These are phyloP conservation scores for Polypterus bichir DNA, from an alignment of 2,113 vertebrate species.

Conservation along the genomic window DNA sequence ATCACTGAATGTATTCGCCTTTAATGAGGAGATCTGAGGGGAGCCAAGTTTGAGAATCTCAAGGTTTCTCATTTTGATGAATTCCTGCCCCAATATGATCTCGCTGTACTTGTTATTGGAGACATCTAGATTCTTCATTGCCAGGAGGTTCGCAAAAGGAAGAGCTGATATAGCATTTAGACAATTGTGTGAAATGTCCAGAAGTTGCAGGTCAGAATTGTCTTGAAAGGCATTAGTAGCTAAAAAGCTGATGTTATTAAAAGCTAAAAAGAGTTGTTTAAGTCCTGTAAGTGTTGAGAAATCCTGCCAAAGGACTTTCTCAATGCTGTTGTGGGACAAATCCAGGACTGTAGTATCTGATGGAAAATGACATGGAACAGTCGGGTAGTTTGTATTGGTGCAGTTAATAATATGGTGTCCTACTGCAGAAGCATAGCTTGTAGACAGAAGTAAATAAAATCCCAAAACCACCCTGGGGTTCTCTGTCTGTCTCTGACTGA, in stretches of 20 bases:
- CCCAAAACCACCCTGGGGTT: too few species aligned
- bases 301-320: not conserved
- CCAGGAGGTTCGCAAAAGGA: conserved; percentile 4
- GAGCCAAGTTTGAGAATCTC: conserved; percentile 6
- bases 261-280: not conserved
- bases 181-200: conserved; percentile 10
- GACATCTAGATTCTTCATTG: conserved; percentile 9
- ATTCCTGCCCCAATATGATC: conserved; percentile 1
- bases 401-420: not conserved
- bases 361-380: not conserved
- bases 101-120: conserved; percentile 5
- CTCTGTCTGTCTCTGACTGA: too few species aligned
- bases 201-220: conserved; percentile 1
- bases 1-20: not conserved
- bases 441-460: too few species aligned
- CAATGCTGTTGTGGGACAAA: conserved; percentile 5
- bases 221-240: not conserved
- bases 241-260: not conserved
- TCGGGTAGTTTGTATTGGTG: not conserved
- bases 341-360: not conserved
- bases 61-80: conserved; percentile 6
- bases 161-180: conserved; percentile 4
- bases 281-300: not conserved
- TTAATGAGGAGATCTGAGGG: conserved; percentile 1
- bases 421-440: too few species aligned